Percentiles rank a stretch among this genome's conserved stretches.
Conservation (phyloP, 1,140 invertebrate genomes). For the Onthophagus taurus region DNA sequence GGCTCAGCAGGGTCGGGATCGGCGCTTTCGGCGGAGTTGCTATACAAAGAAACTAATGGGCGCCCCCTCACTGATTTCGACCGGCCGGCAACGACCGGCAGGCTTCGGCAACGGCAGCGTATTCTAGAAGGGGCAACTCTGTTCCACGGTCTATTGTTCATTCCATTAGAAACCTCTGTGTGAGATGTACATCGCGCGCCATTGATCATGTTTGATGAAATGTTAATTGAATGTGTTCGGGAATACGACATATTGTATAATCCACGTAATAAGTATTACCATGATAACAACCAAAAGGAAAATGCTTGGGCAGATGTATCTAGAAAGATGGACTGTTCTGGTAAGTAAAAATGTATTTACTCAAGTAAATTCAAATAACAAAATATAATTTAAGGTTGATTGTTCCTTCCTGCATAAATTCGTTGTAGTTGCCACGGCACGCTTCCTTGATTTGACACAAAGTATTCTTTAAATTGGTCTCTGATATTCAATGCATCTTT, state of each 20-base stretch:
- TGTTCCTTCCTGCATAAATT: not conserved
- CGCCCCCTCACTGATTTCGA: too few relatives aligned
- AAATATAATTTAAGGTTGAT: not conserved
- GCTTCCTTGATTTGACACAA: slow-evolving; percentile 12
- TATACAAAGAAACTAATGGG: too few relatives aligned
- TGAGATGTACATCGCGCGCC: too few relatives aligned
- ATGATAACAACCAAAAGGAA: not conserved
- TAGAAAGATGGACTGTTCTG: not conserved
- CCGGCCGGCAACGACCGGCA: too few relatives aligned
- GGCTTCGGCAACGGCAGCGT: too few relatives aligned
- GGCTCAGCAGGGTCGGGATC: too few relatives aligned
- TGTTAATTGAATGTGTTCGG: not conserved
- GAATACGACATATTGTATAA: not conserved
- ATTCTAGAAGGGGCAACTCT: too few relatives aligned
- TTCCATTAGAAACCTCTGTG: too few relatives aligned
- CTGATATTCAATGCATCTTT: slow-evolving; percentile 7
- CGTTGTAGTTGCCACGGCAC: not conserved
- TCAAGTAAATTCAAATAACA: not conserved
- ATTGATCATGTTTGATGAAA: slow-evolving; percentile 2
- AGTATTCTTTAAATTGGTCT: slow-evolving; percentile 15
- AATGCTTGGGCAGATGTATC: not conserved
- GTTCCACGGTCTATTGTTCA: too few relatives aligned
- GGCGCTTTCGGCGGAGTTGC: too few relatives aligned
- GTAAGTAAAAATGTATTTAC: not conserved
- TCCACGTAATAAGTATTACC: slow-evolving; percentile 1